Conservation (phyloP, 2,797 vertebrate species). For the Coracias cyanogaster region DNA sequence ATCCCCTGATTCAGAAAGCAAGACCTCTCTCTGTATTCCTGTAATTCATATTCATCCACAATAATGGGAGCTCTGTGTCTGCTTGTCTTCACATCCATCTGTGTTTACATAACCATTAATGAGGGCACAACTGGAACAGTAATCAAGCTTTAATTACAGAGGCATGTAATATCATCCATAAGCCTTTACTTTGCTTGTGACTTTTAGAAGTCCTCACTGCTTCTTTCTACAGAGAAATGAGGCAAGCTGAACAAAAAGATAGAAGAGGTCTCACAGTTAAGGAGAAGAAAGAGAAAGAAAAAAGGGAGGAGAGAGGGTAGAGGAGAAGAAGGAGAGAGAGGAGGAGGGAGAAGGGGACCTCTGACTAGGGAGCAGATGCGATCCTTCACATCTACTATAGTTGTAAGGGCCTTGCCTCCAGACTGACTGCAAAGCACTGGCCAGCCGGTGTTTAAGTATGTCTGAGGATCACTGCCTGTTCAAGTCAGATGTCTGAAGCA, state of each 20-base stretch:
- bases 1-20: background rate
- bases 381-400: background rate
- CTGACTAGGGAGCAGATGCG: background rate
- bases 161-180: background rate
- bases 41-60: background rate
- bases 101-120: constrained; percentile 34
- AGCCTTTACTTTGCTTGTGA: background rate
- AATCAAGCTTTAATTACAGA: constrained; percentile 43
- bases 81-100: constrained; percentile 30
- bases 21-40: background rate
- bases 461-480: background rate
- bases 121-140: background rate
- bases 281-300: background rate
- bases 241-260: background rate
- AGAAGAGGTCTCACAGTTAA: background rate
- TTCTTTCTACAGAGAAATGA: background rate
- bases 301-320: background rate
- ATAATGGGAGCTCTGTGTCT: constrained; percentile 21
- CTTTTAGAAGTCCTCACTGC: background rate
- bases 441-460: background rate
- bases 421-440: background rate
- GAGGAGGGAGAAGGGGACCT: background rate
- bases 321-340: background rate
- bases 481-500: background rate
- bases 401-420: background rate